Evolutionary conservation across 2,113 vertebrate genomes (phyloP).

Genomic region (Rissa tridactyla): DNA sequence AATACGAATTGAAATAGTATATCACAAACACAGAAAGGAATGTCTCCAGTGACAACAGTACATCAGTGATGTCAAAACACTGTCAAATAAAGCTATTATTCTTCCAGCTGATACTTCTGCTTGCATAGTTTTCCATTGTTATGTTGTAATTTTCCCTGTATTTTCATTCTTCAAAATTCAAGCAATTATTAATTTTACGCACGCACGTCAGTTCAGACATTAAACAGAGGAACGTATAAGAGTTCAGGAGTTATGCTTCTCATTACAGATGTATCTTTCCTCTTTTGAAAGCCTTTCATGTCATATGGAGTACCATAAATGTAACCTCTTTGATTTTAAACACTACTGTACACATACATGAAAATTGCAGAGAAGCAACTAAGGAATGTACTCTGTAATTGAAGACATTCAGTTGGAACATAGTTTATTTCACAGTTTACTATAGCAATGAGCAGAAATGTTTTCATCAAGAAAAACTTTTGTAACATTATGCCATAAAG

Average conservation of each 20-base stretch:
- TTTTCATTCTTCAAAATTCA: conserved; percentile 36
- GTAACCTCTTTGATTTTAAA: not conserved
- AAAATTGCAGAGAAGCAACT: not conserved
- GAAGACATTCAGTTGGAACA: not conserved
- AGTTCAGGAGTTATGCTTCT: not conserved
- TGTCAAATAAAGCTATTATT: conserved; percentile 66
- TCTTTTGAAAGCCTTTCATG: not conserved
- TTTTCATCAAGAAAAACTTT: not conserved
- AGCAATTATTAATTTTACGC: conserved; percentile 39
- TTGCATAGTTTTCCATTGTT: conserved; percentile 27
- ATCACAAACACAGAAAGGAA: conserved; percentile 62
- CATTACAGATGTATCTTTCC: not conserved
- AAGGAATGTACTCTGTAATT: not conserved
- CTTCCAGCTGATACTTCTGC: conserved; percentile 34
- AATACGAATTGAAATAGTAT: conserved; percentile 64
- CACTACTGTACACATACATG: not conserved
- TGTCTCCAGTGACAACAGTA: conserved; percentile 67
- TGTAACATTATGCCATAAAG: not conserved
- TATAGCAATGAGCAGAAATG: not conserved
- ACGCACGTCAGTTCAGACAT: not conserved
- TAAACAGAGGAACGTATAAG: conserved; percentile 12
- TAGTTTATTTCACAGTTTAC: not conserved
- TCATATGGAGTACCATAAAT: not conserved
- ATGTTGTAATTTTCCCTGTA: conserved; percentile 21
- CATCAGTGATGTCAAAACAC: conserved; percentile 69